phyloP scores from a whole-genome alignment of 2,797 vertebrate genomes.

The Acipenser oxyrinchus region DNA sequence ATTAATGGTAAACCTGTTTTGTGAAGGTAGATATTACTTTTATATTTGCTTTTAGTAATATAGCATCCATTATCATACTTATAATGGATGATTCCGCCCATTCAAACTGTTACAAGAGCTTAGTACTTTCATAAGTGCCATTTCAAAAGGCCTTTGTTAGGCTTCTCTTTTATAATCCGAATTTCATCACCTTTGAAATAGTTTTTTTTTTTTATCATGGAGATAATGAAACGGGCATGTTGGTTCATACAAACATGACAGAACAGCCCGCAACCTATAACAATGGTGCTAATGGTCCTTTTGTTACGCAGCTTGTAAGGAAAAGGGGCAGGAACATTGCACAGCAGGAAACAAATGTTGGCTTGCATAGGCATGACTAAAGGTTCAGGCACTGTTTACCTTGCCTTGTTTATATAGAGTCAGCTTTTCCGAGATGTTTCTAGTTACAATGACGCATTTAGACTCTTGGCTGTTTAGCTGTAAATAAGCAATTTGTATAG shows the following conservation, averaged over 20 bases:
- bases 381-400: constrained; percentile 49
- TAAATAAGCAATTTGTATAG: neutral
- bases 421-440: constrained; percentile 48
- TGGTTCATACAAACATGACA: neutral
- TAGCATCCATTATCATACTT: neutral
- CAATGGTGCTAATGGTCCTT: constrained; percentile 2
- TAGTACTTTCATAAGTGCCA: neutral
- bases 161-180: neutral
- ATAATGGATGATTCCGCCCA: neutral
- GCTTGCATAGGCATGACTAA: constrained; percentile 44
- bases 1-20: too few relatives aligned
- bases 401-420: constrained; percentile 20
- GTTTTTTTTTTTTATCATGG: constrained; percentile 2
- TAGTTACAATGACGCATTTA: constrained; percentile 36
- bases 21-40: too few relatives aligned
- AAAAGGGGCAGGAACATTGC: neutral
- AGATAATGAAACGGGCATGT: neutral
- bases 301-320: neutral
- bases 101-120: neutral
- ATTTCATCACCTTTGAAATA: neutral
- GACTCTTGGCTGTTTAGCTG: constrained; percentile 55
- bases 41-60: too few relatives aligned
- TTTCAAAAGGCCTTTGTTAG: neutral
- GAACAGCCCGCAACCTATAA: neutral
- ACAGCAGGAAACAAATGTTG: constrained; percentile 8